Percentiles rank a stretch among this genome's conserved stretches.
These are phyloP conservation scores for Saxicola maurus DNA, from an alignment of 2,797 vertebrate species.

Conservation along the genomic window DNA sequence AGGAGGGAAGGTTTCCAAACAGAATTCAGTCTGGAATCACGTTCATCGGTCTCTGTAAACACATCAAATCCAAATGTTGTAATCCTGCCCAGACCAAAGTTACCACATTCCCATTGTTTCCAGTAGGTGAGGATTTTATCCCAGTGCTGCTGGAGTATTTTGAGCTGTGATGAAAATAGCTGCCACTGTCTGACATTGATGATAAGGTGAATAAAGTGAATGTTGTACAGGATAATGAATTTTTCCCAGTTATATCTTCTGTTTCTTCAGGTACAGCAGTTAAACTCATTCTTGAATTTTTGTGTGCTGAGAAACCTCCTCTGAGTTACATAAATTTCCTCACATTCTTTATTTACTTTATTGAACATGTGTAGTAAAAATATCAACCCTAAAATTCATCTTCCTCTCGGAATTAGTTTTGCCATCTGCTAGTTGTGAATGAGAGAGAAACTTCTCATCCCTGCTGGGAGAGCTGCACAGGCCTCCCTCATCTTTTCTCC, in stretches of 20 bases:
- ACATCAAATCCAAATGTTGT: not conserved
- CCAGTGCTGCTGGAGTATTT: not conserved
- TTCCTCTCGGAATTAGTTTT: conserved; percentile 41
- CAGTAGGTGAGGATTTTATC: not conserved
- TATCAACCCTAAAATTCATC: conserved; percentile 32
- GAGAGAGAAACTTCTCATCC: conserved; percentile 7
- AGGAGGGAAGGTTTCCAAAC: not conserved
- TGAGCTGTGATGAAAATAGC: not conserved
- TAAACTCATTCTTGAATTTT: not conserved
- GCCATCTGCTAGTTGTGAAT: conserved; percentile 37
- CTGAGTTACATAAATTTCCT: conserved; percentile 7
- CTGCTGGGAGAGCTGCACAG: not conserved
- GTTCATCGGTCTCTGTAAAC: not conserved
- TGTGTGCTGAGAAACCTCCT: not conserved
- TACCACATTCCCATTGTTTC: not conserved
- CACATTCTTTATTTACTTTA: conserved; percentile 27
- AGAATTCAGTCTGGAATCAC: not conserved
- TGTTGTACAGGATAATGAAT: fast-evolving
- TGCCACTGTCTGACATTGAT: not conserved
- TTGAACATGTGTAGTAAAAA: conserved; percentile 26
- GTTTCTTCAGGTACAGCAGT: not conserved
- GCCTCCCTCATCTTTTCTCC: not conserved
- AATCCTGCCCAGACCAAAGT: not conserved
- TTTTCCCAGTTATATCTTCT: not conserved
- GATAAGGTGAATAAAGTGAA: not conserved